Evolutionary conservation across 2,113 vertebrate genomes (phyloP), one percentile per base, ranked within the genome.

Genomic region (Promerops cafer): DNA sequence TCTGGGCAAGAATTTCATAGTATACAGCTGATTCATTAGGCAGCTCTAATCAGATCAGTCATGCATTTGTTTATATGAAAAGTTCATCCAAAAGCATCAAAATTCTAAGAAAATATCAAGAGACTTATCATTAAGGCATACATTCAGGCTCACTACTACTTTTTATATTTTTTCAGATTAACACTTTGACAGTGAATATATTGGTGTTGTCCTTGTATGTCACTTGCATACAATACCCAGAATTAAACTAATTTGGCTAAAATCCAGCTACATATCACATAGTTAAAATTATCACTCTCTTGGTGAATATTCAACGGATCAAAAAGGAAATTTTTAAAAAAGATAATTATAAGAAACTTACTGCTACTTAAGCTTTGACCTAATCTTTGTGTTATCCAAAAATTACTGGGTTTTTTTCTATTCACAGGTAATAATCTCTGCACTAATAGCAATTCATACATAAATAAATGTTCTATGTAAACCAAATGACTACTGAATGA

Each of bases 181-280:
- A 11, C 54, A 95, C 13, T 69, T 97, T 97, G 93, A 91, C 69
- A 83, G 26, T 9, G 42, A 96, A 90, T 91, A 71, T 88, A 97
- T 97, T 97, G 94, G 54, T 91, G 64, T 86, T 98, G 87, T 96
- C 87, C 93, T 97, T 96, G 60, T 83, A 87, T 94, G 91, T 94
- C 87, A 97, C 92, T 96, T 95, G 80, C 72, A 95, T 89, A 90
- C 71, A 93, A 2, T 96, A 84, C 44, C 57, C 63, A n/a, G 81
- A 94, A 83, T 92, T 97, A 97, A 95, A 85, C 74, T 93, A 97
- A 97, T 95, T 96, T 97, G 97, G 95, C 95, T 86, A 86, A 89
- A 70, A 94, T 95, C 95, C 92, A 97, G 89, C 39, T 81, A 68
- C 78, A 93, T 97, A 96, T 96, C 95, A 95, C 89, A 98, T 89